Evolutionary conservation across 2,797 vertebrate species (phyloP), one percentile per base, ranked within the genome.

Genomic region (Schizothorax lantsangensis): DNA sequence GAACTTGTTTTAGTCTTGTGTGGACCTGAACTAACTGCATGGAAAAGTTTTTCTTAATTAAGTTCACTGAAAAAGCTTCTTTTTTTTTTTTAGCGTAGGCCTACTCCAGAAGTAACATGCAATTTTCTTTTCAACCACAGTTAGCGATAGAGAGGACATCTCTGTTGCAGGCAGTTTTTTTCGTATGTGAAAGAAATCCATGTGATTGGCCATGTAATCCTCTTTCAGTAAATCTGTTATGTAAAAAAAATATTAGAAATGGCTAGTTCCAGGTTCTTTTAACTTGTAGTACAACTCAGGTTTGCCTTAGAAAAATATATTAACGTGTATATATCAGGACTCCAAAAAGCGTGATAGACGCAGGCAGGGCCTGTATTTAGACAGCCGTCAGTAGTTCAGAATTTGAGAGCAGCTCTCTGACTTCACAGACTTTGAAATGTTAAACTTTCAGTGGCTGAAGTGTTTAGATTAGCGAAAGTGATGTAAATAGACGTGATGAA

Each of bases 401-500:
- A 85, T 82, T 86, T 86, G 38, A 79, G 59, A 86, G 75, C 84
- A 45, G 79, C 71, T 86, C 45, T 79, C 49, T 78, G 68, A 80
- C 88, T 75, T 86, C 84, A 84, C 82, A 52, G 78, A 77, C 82
- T 88, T 87, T 88, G 86, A 86, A 84, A 89, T 83, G 87, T 87
- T 84, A 68, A 47, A 80, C 87, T 87, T 84, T 79, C 64, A 84
- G 79, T 68, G 79, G 84, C 81, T 79, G 77, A 84, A 88, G 87
- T 91, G 90, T 91, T 91, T 90, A 84, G 88, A 84, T 90, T 86
- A 87, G 57, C 81, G 85, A 74, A 90, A 88, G 87, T 89, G 86
- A 89, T 88, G 88, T 88, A 88, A 90, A 91, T 89, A 85, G 85
- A 59, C 77, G 52, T 84, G 88, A 86, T 84, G 86, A 88, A 87